Conservation (phyloP, 2,797 vertebrate species). For the Chlorospingus flavigularis region DNA sequence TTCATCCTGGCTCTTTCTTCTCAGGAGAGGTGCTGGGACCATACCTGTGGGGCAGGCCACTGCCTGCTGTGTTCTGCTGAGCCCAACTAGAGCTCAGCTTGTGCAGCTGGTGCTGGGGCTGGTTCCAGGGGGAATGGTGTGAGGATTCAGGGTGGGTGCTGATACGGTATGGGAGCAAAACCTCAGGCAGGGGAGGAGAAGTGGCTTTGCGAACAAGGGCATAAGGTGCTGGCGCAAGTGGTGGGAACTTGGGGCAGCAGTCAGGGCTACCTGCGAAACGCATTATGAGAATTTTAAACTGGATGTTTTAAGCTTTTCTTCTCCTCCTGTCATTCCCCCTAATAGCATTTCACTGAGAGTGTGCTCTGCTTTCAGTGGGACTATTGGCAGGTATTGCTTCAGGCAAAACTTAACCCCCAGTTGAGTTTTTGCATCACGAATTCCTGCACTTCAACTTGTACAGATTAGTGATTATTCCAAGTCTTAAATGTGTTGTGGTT, state of each 20-base stretch:
- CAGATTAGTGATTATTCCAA: not conserved
- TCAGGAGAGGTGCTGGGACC: not conserved
- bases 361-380: not conserved
- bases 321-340: not conserved
- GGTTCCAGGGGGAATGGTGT: not conserved
- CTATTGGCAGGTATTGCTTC: not conserved
- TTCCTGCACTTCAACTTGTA: not conserved
- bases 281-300: not conserved
- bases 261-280: not conserved
- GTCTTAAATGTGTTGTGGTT: not conserved
- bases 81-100: rapidly evolving
- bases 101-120: not conserved
- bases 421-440: not conserved
- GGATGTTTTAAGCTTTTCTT: not conserved
- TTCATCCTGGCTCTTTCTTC: not conserved
- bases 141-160: not conserved
- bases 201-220: not conserved
- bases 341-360: not conserved
- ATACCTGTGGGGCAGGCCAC: not conserved
- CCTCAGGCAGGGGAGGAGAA: not conserved
- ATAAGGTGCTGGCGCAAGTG: not conserved
- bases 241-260: not conserved
- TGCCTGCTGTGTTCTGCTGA: rapidly evolving
- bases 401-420: not conserved
- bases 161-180: not conserved